These are phyloP conservation scores for Gandaritis pyraliata DNA, from an alignment of 2,888 invertebrate species.

Conservation along the genomic window DNA sequence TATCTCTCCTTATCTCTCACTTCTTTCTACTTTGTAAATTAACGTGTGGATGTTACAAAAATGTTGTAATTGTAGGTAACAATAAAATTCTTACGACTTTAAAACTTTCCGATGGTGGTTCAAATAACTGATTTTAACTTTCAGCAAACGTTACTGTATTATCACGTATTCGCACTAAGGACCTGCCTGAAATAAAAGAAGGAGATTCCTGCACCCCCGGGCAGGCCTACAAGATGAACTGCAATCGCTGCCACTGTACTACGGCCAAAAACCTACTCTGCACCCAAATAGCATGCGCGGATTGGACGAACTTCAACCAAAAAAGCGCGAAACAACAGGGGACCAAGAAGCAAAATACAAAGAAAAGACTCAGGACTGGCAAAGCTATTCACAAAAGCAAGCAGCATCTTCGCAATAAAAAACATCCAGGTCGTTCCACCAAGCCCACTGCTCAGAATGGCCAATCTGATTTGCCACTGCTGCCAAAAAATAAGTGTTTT, in stretches of 20 bases:
- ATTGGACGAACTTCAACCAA: slow-evolving; percentile 16
- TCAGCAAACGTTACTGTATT: slow-evolving; percentile 44
- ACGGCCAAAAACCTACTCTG: slow-evolving; percentile 58
- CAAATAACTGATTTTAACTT: too few species aligned
- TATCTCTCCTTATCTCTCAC: too few species aligned
- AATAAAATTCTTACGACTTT: too few species aligned
- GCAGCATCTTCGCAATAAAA: background rate
- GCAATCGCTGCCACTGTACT: slow-evolving; percentile 68
- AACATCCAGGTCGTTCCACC: background rate
- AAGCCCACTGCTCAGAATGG: background rate
- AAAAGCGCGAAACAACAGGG: slow-evolving; percentile 5
- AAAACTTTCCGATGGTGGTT: too few species aligned
- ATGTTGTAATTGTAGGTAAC: too few species aligned
- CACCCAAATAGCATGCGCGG: slow-evolving; percentile 66
- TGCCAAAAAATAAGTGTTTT: slow-evolving; percentile 47
- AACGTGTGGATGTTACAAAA: too few species aligned
- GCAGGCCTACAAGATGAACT: slow-evolving; percentile 57
- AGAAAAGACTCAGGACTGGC: background rate
- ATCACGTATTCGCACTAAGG: background rate
- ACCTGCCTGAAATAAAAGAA: slow-evolving; percentile 54
- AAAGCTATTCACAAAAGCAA: background rate
- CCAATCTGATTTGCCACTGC: slow-evolving; percentile 26
- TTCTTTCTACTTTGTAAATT: too few species aligned
- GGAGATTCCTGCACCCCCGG: slow-evolving; percentile 59
- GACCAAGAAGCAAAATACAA: background rate